Base-by-base conservation (phyloP, 2,797 vertebrate species). In the Zenarchopterus dispar region DNA sequence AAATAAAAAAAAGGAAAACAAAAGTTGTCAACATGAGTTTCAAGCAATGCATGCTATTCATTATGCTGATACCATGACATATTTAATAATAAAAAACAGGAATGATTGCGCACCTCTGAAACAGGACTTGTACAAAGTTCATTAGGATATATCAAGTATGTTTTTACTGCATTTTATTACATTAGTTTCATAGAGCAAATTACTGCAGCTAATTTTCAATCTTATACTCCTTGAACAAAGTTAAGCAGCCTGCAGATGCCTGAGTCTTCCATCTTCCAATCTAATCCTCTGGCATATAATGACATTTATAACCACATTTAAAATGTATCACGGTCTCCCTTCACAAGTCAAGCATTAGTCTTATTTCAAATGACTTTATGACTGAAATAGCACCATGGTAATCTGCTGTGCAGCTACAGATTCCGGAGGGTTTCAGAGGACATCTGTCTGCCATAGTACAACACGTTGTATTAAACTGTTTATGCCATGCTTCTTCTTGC, bases 281-380 rank as follows among this genome's bases (percentile, higher is more conserved):
- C 55, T 79, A 58, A 79, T 71, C 61, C 65, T 72, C 56, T 71
- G 70, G 72, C 79, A 68, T 56, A 67, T 68, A 82, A 77, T 75
- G 74, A 78, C 79, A 78, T 84, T 84, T 75, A 80, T 54, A 81
- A 73, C 62, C 68, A 72, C 64, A 74, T 75, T 78, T 75, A 73
- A 77, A 84, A 78, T 75, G 67, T 80, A 80, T 70, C 63, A 52
- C 67, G 13, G 22, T 68, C 74, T 80, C 52, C 42, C 8, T 21
- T 62, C 56, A 84, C 63, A 81, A 71, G 80, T 47, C 62, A 65
- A 56, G 44, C 72, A 80, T 86, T 50, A 61, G 59, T 79, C 73
- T 77, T 56, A 61, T 51, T 71, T 80, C 51, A 62, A 75, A 75
- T 75, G 48, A 60, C 56, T 70, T 76, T 66, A 75, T 61, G 72